Percentiles rank a stretch among this genome's conserved stretches.
phyloP scores from a whole-genome alignment of 2,888 invertebrate genomes.

The Minunthozetes semirufus region DNA sequence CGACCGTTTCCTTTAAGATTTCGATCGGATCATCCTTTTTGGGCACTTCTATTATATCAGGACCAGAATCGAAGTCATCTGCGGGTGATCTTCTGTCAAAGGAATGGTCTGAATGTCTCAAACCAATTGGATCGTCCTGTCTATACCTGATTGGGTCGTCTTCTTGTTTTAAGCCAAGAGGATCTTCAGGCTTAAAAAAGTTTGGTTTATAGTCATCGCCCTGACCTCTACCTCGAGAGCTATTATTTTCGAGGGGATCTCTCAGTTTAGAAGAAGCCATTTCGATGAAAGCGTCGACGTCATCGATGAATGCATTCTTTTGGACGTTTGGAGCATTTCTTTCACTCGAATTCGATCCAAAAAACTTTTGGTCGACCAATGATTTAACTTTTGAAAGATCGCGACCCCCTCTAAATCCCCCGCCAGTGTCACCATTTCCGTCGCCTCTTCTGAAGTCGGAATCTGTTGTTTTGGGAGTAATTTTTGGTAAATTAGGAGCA shows the following conservation, averaged over 20 bases:
- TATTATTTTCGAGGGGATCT: not conserved
- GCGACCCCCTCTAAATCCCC: not conserved
- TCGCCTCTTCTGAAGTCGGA: not conserved
- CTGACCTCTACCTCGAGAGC: not conserved
- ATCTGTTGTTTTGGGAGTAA: not conserved
- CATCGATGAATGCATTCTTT: not conserved
- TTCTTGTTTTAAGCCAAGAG: too few relatives aligned
- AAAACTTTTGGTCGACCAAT: constrained; percentile 1
- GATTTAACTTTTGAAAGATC: not conserved
- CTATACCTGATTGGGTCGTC: too few relatives aligned
- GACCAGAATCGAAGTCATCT: not conserved
- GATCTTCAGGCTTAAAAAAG: too few relatives aligned
- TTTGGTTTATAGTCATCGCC: too few relatives aligned
- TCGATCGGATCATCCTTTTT: not conserved
- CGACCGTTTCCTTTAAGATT: constrained; percentile 2
- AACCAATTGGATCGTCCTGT: too few relatives aligned
- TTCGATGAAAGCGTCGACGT: not conserved
- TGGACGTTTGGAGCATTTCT: not conserved
- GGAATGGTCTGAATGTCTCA: too few relatives aligned
- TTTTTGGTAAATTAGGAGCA: not conserved
- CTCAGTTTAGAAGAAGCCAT: not conserved
- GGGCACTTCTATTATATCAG: not conserved
- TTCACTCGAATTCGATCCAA: not conserved
- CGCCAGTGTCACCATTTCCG: not conserved
- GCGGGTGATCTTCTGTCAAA: not conserved